phyloP scores from a whole-genome alignment of 37 sponge, comb jelly and placozoan genomes.

The Spongilla lacustris region DNA sequence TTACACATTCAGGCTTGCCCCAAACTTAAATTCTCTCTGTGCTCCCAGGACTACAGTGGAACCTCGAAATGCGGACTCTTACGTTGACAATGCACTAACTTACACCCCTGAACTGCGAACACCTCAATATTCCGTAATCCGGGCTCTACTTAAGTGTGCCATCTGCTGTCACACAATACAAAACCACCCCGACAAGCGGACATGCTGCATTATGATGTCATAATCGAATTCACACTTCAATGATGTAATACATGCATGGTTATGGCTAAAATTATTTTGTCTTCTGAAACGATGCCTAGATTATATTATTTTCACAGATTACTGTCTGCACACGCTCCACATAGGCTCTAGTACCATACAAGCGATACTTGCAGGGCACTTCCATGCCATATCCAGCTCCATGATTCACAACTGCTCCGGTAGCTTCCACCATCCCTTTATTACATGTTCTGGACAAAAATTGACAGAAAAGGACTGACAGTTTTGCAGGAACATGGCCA shows the following conservation, averaged over 20 bases:
- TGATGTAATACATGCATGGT: no score
- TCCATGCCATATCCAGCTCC: conserved; percentile 69
- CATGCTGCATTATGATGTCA: neutral
- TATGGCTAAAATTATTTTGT: no score
- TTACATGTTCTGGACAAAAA: conserved; percentile 47
- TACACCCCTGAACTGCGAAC: neutral
- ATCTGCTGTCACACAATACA: neutral
- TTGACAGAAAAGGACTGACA: conserved; percentile 15
- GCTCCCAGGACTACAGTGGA: no score
- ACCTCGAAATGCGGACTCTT: neutral
- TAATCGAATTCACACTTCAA: neutral
- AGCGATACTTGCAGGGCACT: conserved; percentile 44
- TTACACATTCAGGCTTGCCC: no score
- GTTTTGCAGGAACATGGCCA: conserved; percentile 50
- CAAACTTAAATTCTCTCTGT: no score
- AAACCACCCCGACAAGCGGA: neutral
- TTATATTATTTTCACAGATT: neutral
- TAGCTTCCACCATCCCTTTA: conserved; percentile 51
- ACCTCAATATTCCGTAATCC: neutral
- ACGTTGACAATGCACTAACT: neutral
- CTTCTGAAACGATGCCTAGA: no score
- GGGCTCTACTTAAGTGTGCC: neutral
- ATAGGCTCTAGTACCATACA: conserved; percentile 38
- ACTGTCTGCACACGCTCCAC: conserved; percentile 18
- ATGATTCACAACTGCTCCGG: conserved; percentile 48